Conservation (phyloP, 2,888 invertebrate species). For the Coelopa pilipes region DNA sequence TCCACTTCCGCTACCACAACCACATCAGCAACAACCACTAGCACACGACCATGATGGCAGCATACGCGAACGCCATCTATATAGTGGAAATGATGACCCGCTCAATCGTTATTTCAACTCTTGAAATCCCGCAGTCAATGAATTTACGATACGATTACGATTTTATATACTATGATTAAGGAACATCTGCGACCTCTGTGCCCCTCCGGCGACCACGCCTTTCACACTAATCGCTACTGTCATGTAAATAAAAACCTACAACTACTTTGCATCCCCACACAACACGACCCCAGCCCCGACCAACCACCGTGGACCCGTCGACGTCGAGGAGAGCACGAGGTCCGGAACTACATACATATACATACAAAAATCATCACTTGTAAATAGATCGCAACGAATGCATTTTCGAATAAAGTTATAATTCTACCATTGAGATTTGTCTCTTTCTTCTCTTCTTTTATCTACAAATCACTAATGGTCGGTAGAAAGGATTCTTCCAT, state of each 20-base stretch:
- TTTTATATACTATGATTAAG: background rate
- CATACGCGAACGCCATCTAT: background rate
- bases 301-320: background rate
- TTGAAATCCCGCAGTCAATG: constrained; percentile 9
- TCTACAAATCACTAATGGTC: no score
- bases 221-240: background rate
- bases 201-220: no score
- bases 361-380: constrained; percentile 35
- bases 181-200: constrained; percentile 13
- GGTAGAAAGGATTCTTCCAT: no score
- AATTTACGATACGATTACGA: background rate
- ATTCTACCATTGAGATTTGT: constrained; percentile 33
- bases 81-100: constrained; percentile 4
- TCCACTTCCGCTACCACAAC: background rate
- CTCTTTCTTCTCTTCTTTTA: no score
- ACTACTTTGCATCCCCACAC: constrained; percentile 14
- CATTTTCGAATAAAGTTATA: constrained; percentile 47
- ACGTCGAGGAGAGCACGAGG: background rate
- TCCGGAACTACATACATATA: constrained; percentile 28
- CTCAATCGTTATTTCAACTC: constrained; percentile 12
- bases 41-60: background rate
- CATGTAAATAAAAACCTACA: no score
- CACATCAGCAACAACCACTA: background rate
- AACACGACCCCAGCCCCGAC: background rate
- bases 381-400: constrained; percentile 55